Base-by-base conservation (phyloP, 2,888 invertebrate species). In the Campoplex capitator region DNA sequence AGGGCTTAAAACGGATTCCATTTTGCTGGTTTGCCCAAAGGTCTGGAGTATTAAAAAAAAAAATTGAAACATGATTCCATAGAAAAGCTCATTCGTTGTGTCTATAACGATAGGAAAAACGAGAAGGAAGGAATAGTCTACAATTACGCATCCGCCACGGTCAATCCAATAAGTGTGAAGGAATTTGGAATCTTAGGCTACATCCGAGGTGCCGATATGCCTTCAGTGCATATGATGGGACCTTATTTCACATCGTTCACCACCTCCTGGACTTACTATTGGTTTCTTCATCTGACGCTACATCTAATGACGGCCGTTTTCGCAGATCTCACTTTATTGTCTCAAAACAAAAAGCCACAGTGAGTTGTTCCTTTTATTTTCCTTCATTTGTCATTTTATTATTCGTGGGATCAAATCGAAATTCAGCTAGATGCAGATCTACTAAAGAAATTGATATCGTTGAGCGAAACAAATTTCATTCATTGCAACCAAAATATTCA, bases 81-180 rank as follows among this genome's bases (percentile, higher is more conserved):
- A 2, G 16, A 62, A 16, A 58, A 16, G 7, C 9, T 38, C 4
- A 6, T 18, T 62, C 11, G 28, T 11, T 28, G n/a, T 8, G 54
- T 56, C 32, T 32, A 16, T 48, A 13, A 18, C 32, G 77, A 9
- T 70, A 88, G 86, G 48, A 70, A 77, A n/a, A 28, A 71, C 2
- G 51, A 91, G 90, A 91, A 94, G 90, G 92, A 94, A 91, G 91
- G 95, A 87, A 95, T 96, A 0, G 96, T 98, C 68, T 98, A 97
- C 95, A 98, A 98, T 95, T 98, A 97, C 93, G 97, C 98, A 2
- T 97, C 98, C 0, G 97, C 98, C 0, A 95, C 95, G 2, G 96
- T 97, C 88, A 98, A 98, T 92, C 89, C 89, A 38, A 81, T 91
- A 1, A 87, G 75, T 1, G 32, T 88, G 8, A 62, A 62, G 13